Evolutionary conservation across 64 coral and sea anemone genomes (phyloP), one percentile per base, ranked within the genome.

Genomic region (Anthopleura sola): DNA sequence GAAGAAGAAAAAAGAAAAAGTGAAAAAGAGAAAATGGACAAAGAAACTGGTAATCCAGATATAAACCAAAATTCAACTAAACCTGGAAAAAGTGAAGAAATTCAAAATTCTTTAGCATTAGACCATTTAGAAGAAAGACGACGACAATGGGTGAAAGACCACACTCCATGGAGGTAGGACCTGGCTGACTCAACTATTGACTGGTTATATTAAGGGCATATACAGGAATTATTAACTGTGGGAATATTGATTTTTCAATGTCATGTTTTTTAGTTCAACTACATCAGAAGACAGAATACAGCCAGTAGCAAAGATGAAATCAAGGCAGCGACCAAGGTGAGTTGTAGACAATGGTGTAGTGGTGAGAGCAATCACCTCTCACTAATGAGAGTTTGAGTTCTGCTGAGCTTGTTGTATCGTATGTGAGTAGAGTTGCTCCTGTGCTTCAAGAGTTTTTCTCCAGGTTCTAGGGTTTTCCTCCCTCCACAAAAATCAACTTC

Each of bases 131-230:
- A 95, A 71, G 78, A 82, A 54, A 75, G 64, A 21, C 62, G 94
- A 84, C 77, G 53, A 10, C 75, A 89, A 29, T 95, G 94, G 94
- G 21, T 92, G 4, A 89, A 89, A 49, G 86, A 86, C 23, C 90
- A 96, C 32, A 68, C 75, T 17, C 87, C 84, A 21, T 92, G 90
- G 94, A 92, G 87, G 94, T 96, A 37, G 71, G 87, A 7, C 39
- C 39, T 56, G 54, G 4, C 54, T 56, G 54, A 20, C 54, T 5
- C 15, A 62, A 62, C 21, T n/a, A n/a, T 62, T n/a, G 24, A 23
- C 21, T 62, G 49, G 39, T 44, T 44, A 44, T 44, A 44, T 51
- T 51, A 51, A 51, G 49, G 49, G 1, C 12, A 51, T 51, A 11
- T 48, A 5, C 3, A 53, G 50, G 58, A n/a, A 26, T 62, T 62